A percentile compares a stretch with the other conserved stretches of the same genome.
These are phyloP conservation scores for Pseudococcus jackbeardsleyi DNA, from an alignment of 2,888 invertebrate genomes.

Conservation along the genomic window DNA sequence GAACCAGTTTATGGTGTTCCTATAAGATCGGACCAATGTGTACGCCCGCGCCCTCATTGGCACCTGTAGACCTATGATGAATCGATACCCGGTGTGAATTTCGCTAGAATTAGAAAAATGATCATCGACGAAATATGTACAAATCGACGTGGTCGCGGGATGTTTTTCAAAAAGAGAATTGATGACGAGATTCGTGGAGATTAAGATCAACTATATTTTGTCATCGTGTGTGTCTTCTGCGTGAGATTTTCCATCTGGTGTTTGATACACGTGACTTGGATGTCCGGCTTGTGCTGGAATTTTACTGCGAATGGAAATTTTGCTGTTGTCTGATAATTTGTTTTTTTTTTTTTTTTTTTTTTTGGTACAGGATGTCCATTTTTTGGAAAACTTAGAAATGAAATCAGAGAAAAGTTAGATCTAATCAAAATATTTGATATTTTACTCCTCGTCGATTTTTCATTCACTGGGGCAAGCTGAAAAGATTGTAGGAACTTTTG, in stretches of 20 bases:
- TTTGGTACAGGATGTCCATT: too few species aligned
- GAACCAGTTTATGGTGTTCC: neutral
- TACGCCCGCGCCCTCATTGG: neutral
- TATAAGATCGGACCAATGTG: neutral
- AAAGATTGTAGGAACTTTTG: too few species aligned
- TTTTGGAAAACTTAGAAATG: too few species aligned
- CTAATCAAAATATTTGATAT: too few species aligned
- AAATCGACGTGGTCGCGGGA: neutral
- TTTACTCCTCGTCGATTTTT: too few species aligned
- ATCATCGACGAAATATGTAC: neutral
- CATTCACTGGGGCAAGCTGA: too few species aligned
- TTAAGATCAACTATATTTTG: neutral
- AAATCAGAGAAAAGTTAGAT: too few species aligned
- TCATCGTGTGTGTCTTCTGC: neutral
- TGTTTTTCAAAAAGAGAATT: neutral
- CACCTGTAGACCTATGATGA: neutral
- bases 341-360: neutral
- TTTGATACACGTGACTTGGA: neutral
- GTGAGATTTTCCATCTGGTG: neutral
- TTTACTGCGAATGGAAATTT: neutral
- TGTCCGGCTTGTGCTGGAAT: neutral
- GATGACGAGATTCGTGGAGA: neutral
- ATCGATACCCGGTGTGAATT: neutral
- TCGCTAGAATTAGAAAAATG: conserved; percentile 8
- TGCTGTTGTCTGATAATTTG: neutral